Percentiles rank a stretch among this genome's conserved stretches.
phyloP scores from a whole-genome alignment of 1,140 invertebrate genomes.

The Drosophila grimshawi region DNA sequence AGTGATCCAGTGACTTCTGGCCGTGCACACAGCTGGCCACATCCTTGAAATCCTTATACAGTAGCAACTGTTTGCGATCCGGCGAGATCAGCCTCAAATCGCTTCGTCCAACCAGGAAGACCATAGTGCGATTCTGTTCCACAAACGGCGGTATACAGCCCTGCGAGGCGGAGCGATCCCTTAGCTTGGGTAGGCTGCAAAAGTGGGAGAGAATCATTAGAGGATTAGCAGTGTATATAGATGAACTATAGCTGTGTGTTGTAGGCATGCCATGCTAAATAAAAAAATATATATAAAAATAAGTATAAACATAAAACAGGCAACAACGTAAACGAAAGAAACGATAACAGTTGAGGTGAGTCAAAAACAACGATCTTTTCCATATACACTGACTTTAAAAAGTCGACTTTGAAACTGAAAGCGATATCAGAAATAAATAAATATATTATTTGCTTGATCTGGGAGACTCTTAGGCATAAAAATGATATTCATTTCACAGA shows the following conservation, averaged over 20 bases:
- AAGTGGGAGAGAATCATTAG: background rate
- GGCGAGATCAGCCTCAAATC: constrained; percentile 96
- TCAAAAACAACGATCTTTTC: too few species aligned
- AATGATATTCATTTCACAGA: too few species aligned
- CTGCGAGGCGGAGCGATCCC: constrained; percentile 86
- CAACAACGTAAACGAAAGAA: background rate
- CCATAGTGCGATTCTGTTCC: constrained; percentile 96
- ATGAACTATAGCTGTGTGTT: background rate
- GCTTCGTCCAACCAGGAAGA: constrained; percentile 92
- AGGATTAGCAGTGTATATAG: background rate
- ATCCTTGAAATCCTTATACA: constrained; percentile 94
- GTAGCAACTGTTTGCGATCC: constrained; percentile 94
- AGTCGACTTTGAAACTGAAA: too few species aligned
- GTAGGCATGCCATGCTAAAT: constrained; percentile 25
- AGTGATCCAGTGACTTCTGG: constrained; percentile 91
- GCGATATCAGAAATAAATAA: too few species aligned
- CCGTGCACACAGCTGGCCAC: constrained; percentile 96
- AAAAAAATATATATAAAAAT: constrained; percentile 6
- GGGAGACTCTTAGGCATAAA: too few species aligned
- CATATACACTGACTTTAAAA: too few species aligned
- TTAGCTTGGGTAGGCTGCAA: constrained; percentile 76
- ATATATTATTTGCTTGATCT: too few species aligned
- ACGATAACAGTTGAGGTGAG: background rate
- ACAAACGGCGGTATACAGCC: constrained; percentile 85
- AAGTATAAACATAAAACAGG: background rate